Evolutionary conservation across 2,888 invertebrate species (phyloP), one percentile per base, ranked within the genome.

Genomic region (Galerucella nymphaeae): DNA sequence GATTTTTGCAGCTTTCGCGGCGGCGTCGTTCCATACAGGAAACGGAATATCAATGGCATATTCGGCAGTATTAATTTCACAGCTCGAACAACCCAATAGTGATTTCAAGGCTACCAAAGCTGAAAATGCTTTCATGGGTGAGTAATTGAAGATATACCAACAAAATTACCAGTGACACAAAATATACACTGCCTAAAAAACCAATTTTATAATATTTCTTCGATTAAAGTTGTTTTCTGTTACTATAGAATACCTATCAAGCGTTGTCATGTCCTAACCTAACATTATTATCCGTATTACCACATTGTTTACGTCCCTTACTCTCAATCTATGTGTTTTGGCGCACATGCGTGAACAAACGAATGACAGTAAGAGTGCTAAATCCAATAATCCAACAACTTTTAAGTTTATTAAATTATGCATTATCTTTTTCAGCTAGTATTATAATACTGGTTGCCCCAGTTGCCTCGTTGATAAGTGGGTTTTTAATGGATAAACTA

Each of bases 41-140:
- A 89, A 90, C 59, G 90, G 90, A 16, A 86, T 90, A 50, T 87
- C 89, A 23, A 86, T 90, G 82, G 90, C 90, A 1, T 90, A 88
- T 80, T 90, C 90, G 2, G 90, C 90, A 2, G 88, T 89, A 70
- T 82, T 90, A 71, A 86, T 90, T 72, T 89, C 89, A 50, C 89
- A 89, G 79, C 81, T 90, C 42, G 85, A 87, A 77, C 82, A 82
- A 30, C 74, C 75, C 18, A 78, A 79, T 20, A 78, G 76, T 41
- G 76, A 76, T 1, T 74, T 80, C 20, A 75, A 77, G 71, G 72
- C 83, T 23, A 86, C 87, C 3, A 80, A 83, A 77, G 77, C 80
- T 1, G 82, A 89, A 78, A 87, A 87, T 70, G 87, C 89, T 65
- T 89, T 89, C 88, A 87, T 89, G 77, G 88, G 89, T 89, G 83